Evolutionary conservation across 2,888 invertebrate genomes (phyloP), one percentile per base, ranked within the genome.

Genomic region (Orthonychiurus folsomi): DNA sequence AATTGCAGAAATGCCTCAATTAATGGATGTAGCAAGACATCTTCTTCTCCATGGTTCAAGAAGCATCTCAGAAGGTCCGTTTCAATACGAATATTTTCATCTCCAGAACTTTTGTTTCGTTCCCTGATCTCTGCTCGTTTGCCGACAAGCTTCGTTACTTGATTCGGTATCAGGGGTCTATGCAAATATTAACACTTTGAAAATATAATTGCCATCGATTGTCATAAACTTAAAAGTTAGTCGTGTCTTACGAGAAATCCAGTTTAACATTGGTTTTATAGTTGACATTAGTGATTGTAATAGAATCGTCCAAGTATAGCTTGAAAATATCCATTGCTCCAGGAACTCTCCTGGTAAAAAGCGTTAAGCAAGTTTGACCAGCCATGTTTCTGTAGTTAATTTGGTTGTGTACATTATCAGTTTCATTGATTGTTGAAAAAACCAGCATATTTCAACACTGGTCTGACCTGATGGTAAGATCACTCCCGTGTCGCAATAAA

Each of bases 221-320:
- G n/a, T n/a, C n/a, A 37, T 37, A 37, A 9, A 37, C 37, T 37
- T n/a, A n/a, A n/a, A n/a, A n/a, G n/a, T n/a, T n/a, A n/a, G n/a
- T n/a, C n/a, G n/a, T n/a, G n/a, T n/a, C n/a, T n/a, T 37, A 37
- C 37, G 37, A 37, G 37, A 37, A 37, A 37, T 37, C 37, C 37
- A 37, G 37, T 37, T 37, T 37, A 5, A 37, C 37, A 37, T 37
- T 37, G 5, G 37, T 15, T 15, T 37, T 37, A 15, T 9, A 37
- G 15, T 37, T 37, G 15, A 37, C 15, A 9, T 5, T 37, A 9
- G 37, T 37, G 15, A 37, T 37, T 15, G 37, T 37, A 15, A 37
- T 37, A 15, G 9, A 37, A 37, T 37, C 37, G 15, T 37, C 37
- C 37, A 37, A 37, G 15, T 37, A 37, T 9, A 9, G 9, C 15